Conservation (phyloP, 2,797 vertebrate genomes). For the Paedocypris micromegethes region DNA sequence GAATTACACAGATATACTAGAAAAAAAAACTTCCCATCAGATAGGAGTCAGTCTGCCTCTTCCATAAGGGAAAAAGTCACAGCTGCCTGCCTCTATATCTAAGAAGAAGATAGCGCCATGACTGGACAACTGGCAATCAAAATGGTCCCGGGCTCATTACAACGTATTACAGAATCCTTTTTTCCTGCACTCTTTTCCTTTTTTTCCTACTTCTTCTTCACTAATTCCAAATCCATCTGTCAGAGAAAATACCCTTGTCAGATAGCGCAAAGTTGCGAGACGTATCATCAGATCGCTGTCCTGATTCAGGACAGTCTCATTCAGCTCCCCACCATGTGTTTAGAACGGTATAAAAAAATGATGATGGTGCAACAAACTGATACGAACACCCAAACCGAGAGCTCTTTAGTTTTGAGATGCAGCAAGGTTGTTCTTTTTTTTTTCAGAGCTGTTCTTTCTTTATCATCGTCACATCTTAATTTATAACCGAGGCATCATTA, state of each 20-base stretch:
- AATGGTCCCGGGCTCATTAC: conserved; percentile 45
- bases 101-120: conserved; percentile 40
- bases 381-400: conserved; percentile 63
- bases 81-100: conserved; percentile 43
- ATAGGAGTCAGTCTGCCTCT: conserved; percentile 37
- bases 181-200: conserved; percentile 37
- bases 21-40: conserved; percentile 53
- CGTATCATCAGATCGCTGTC: conserved; percentile 80
- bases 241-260: conserved; percentile 74
- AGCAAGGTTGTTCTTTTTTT: conserved; percentile 58
- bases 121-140: conserved; percentile 43
- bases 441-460: conserved; percentile 72
- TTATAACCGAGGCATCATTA: conserved; percentile 88
- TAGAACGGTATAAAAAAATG: conserved; percentile 65
- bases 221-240: conserved; percentile 44
- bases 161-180: conserved; percentile 43
- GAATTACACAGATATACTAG: conserved; percentile 48
- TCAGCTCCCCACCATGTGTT: conserved; percentile 64
- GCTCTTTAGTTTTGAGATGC: conserved; percentile 38
- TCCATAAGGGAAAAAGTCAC: conserved; percentile 38
- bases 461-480: conserved; percentile 92
- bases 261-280: conserved; percentile 79
- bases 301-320: conserved; percentile 79
- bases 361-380: conserved; percentile 72
- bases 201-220: conserved; percentile 20